These are phyloP conservation scores for Thaleichthys pacificus DNA, from an alignment of 2,797 vertebrate genomes.

Conservation along the genomic window DNA sequence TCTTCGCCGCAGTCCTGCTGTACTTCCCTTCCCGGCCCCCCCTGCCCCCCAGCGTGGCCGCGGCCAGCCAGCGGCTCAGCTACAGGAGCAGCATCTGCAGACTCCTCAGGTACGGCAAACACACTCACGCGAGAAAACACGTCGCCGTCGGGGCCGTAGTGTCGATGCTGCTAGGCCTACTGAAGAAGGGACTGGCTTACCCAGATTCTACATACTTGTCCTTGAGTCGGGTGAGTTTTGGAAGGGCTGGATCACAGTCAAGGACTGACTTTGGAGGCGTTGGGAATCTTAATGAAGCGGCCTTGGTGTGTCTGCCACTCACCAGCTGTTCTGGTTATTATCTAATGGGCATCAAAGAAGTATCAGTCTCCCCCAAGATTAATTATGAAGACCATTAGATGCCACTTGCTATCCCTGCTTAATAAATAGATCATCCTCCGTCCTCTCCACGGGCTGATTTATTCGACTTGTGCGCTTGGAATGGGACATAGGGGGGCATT, in stretches of 20 bases:
- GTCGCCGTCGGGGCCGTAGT: too few relatives aligned
- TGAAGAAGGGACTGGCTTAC: too few relatives aligned
- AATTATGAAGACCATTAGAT: slow-evolving; percentile 56
- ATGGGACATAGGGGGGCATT: background rate
- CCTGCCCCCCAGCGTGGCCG: slow-evolving; percentile 92
- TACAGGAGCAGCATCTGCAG: slow-evolving; percentile 93
- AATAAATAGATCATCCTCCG: slow-evolving; percentile 40
- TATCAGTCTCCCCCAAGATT: slow-evolving; percentile 53
- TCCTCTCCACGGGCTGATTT: slow-evolving; percentile 5
- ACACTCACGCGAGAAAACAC: background rate
- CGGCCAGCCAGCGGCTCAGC: slow-evolving; percentile 92
- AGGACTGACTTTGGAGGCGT: slow-evolving; percentile 22
- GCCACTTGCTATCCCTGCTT: slow-evolving; percentile 24
- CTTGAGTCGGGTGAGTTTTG: too few relatives aligned
- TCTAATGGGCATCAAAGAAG: slow-evolving; percentile 60
- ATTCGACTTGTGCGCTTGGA: background rate
- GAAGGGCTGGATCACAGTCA: slow-evolving; percentile 14
- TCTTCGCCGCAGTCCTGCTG: slow-evolving; percentile 83
- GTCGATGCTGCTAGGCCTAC: too few relatives aligned
- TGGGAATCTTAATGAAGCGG: slow-evolving; percentile 61
- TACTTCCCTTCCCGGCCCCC: slow-evolving; percentile 95
- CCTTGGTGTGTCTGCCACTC: slow-evolving; percentile 52
- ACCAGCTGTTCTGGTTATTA: slow-evolving; percentile 61
- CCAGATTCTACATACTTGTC: too few relatives aligned
- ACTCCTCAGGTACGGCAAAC: slow-evolving; percentile 83